Conservation (phyloP, 2,113 vertebrate genomes). For the Otus sunia region DNA sequence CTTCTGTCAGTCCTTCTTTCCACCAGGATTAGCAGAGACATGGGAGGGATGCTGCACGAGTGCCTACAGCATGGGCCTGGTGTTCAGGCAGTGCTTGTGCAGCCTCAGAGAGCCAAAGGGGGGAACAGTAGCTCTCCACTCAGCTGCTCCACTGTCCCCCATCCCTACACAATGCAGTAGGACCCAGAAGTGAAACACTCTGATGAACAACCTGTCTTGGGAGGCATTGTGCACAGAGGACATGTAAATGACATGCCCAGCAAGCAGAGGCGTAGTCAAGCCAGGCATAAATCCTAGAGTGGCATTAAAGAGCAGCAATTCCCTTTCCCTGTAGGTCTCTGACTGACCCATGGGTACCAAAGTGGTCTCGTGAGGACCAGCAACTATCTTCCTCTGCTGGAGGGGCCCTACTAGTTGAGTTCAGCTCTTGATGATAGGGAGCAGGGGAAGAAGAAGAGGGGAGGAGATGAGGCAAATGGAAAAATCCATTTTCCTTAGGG, state of each 20-base stretch:
- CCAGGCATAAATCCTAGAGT: background rate
- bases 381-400: background rate
- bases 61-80: background rate
- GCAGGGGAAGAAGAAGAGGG: background rate
- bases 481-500: background rate
- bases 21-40: background rate
- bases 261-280: background rate
- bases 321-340: background rate
- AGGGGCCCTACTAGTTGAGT: background rate
- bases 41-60: fast-evolving
- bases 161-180: fast-evolving
- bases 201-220: background rate
- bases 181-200: background rate
- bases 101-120: background rate
- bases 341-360: background rate
- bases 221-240: background rate
- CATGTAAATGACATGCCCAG: background rate
- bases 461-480: background rate
- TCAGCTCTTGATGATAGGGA: background rate
- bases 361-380: background rate
- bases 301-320: background rate
- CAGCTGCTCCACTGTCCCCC: background rate
- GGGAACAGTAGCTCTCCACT: background rate
- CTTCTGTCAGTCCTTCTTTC: background rate
- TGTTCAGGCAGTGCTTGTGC: background rate